phyloP scores from a whole-genome alignment of 2,888 invertebrate species.

The Megastigmus dorsalis region DNA sequence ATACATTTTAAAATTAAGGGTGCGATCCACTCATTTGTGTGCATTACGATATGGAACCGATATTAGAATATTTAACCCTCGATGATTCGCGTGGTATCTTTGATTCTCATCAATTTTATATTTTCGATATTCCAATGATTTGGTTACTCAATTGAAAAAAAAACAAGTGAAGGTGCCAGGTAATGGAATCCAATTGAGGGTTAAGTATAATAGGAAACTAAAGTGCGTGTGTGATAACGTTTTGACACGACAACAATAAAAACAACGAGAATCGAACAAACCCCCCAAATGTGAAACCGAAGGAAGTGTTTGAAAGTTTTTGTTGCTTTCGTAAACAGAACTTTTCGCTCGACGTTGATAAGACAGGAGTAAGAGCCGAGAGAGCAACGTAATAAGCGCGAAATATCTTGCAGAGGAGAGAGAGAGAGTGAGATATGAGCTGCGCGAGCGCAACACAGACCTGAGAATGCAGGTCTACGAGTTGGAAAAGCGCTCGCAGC shows the following conservation, averaged over 20 bases:
- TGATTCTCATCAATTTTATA: too few relatives aligned
- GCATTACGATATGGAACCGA: neutral
- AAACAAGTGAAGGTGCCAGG: too few relatives aligned
- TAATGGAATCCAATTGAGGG: neutral
- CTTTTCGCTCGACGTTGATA: constrained; percentile 55
- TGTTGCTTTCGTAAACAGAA: constrained; percentile 53
- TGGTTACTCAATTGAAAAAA: too few relatives aligned
- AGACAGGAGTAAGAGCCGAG: constrained; percentile 54
- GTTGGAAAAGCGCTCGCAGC: constrained; percentile 74
- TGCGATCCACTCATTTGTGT: neutral
- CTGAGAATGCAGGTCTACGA: constrained; percentile 74
- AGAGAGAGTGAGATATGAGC: constrained; percentile 74
- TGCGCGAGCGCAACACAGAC: constrained; percentile 74
- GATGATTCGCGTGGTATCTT: neutral
- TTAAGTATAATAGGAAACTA: constrained; percentile 14
- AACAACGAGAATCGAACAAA: neutral
- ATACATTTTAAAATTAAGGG: neutral
- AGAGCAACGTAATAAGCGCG: constrained; percentile 70
- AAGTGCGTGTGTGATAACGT: neutral
- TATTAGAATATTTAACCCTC: neutral
- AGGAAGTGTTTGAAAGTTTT: constrained; percentile 46
- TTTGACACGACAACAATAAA: neutral
- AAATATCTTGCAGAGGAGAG: constrained; percentile 74
- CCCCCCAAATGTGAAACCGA: neutral
- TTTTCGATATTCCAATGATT: too few relatives aligned